phyloP scores from a whole-genome alignment of 2,888 invertebrate genomes.

The Kryphioiulus occultus region DNA sequence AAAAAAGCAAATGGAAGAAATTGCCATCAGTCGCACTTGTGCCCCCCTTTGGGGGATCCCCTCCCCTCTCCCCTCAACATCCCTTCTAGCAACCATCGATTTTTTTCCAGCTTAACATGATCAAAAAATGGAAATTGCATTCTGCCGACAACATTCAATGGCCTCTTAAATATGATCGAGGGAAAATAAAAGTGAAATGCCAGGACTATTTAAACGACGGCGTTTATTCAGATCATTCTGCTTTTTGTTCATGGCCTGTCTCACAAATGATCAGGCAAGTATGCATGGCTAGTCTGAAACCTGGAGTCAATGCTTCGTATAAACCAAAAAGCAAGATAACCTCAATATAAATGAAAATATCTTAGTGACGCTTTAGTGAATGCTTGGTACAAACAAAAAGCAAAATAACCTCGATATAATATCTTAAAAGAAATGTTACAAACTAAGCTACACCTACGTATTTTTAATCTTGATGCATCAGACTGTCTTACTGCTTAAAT shows the following conservation, averaged over 20 bases:
- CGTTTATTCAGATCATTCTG: constrained; percentile 13
- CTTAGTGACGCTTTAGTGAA: too few relatives aligned
- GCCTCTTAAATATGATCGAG: constrained; percentile 40
- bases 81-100: constrained; percentile 40
- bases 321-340: too few relatives aligned
- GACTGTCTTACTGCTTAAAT: not conserved
- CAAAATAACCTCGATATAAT: too few relatives aligned
- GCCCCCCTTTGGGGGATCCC: not conserved
- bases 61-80: constrained; percentile 7
- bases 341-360: too few relatives aligned
- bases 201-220: constrained; percentile 17
- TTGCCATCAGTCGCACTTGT: constrained; percentile 25
- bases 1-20: constrained; percentile 32
- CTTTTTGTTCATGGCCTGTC: not conserved
- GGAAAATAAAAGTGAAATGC: constrained; percentile 10
- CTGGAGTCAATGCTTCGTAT: not conserved
- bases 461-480: too few relatives aligned
- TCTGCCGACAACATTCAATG: constrained; percentile 40
- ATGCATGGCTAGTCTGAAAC: not conserved
- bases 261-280: not conserved
- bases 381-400: not conserved
- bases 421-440: too few relatives aligned
- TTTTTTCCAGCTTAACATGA: constrained; percentile 40
- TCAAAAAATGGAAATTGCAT: constrained; percentile 40
- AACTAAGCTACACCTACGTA: too few relatives aligned